Evolutionary conservation across 2,797 vertebrate genomes (phyloP).

Genomic region (Phrynocephalus guinanensis): DNA sequence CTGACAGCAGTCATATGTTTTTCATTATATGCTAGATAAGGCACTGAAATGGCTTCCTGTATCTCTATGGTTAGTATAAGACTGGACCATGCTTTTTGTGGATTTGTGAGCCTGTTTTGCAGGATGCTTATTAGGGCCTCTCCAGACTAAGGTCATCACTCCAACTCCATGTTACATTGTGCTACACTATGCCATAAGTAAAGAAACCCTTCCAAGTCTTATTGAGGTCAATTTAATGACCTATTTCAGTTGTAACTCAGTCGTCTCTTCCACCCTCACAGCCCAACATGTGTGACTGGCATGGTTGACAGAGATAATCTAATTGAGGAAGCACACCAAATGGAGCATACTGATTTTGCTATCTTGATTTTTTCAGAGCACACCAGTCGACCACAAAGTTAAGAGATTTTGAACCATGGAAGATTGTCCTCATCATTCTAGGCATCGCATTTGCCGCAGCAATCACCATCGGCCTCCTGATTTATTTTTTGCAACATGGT

Average conservation of each 20-base stretch:
- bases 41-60: background rate
- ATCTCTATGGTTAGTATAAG: background rate
- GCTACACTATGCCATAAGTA: background rate
- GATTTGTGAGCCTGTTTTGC: background rate
- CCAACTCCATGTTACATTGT: too few species aligned
- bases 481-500: conserved; percentile 72
- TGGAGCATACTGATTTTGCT: background rate
- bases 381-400: conserved; percentile 32
- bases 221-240: background rate
- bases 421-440: conserved; percentile 60
- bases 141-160: background rate
- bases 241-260: background rate
- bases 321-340: too few species aligned
- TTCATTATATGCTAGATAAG: background rate
- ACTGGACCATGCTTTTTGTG: background rate
- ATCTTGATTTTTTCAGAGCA: conserved; percentile 61
- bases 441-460: conserved; percentile 52
- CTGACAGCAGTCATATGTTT: background rate
- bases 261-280: background rate
- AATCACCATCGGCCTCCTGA: conserved; percentile 65
- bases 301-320: background rate
- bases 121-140: background rate
- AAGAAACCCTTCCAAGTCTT: background rate
- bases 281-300: background rate
- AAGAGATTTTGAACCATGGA: conserved; percentile 73